Evolutionary conservation across 30 jellyfish, hydroid and myxozoan species (phyloP).

Genomic region (Rhopilema esculentum): DNA sequence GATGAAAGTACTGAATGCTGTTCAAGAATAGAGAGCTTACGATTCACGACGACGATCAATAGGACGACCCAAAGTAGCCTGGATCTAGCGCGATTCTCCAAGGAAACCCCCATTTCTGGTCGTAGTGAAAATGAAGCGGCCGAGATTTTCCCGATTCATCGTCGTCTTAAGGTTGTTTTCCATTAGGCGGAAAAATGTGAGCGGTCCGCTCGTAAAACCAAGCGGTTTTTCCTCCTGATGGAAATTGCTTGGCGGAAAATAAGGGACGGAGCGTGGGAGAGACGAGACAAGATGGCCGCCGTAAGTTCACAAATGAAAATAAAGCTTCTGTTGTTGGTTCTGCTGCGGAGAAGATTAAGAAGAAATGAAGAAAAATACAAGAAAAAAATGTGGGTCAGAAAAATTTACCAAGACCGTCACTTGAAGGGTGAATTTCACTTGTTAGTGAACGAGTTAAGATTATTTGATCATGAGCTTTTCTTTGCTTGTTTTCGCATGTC

Average conservation of each 20-base stretch:
- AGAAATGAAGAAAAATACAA: constrained; percentile 19
- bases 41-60: neutral
- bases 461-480: constrained; percentile 28
- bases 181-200: constrained; percentile 28
- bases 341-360: constrained; percentile 22
- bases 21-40: neutral
- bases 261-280: constrained; percentile 18
- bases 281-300: constrained; percentile 28
- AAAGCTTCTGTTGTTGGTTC: constrained; percentile 6
- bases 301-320: constrained; percentile 17
- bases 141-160: neutral
- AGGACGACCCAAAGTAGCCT: neutral
- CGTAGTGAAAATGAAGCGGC: neutral
- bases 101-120: neutral
- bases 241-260: constrained; percentile 19
- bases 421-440: constrained; percentile 26
- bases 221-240: constrained; percentile 17
- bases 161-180: constrained; percentile 9
- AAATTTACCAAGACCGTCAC: constrained; percentile 25
- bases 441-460: constrained; percentile 30
- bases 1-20: too few relatives aligned
- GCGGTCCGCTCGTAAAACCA: constrained; percentile 26
- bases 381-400: constrained; percentile 25
- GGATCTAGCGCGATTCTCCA: neutral
- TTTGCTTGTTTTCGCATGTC: constrained; percentile 16